Percentiles rank a stretch among this genome's conserved stretches.
Evolutionary conservation across 1,140 invertebrate genomes (phyloP).

Genomic region (Cydia splendana): DNA sequence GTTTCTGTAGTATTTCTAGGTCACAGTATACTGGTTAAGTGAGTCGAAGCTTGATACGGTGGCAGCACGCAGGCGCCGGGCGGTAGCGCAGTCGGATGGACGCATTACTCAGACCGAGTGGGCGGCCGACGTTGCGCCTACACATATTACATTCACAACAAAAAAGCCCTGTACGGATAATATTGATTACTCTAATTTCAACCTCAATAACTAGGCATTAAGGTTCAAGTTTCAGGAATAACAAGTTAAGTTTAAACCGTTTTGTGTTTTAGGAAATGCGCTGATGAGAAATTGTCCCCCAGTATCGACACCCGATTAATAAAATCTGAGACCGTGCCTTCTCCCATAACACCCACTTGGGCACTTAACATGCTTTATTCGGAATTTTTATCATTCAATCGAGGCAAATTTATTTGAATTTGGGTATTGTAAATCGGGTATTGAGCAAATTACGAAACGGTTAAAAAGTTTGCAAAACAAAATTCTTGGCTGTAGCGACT

Average conservation of each 20-base stretch:
- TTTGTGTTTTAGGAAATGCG: background rate
- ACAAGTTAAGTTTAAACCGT: background rate
- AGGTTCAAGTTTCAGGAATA: background rate
- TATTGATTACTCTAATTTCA: background rate
- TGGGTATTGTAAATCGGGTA: slow-evolving; percentile 10
- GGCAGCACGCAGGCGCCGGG: background rate
- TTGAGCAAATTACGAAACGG: background rate
- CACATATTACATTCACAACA: background rate
- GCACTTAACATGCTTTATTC: slow-evolving; percentile 34
- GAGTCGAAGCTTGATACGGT: background rate
- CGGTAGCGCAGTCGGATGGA: slow-evolving; percentile 19
- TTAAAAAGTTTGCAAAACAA: background rate
- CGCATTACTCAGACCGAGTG: slow-evolving; percentile 2
- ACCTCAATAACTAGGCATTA: background rate
- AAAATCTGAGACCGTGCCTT: slow-evolving; percentile 39
- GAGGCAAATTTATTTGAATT: slow-evolving; percentile 25
- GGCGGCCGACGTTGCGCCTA: slow-evolving; percentile 1
- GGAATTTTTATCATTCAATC: slow-evolving; percentile 19
- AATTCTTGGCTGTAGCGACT: background rate
- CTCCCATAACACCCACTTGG: slow-evolving; percentile 45
- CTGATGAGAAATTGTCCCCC: slow-evolving; percentile 47
- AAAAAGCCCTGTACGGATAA: background rate
- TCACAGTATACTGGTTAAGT: background rate
- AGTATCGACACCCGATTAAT: slow-evolving; percentile 28
- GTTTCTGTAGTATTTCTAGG: background rate